Evolutionary conservation across 2,888 invertebrate genomes (phyloP).

Genomic region (Chesias legatella): DNA sequence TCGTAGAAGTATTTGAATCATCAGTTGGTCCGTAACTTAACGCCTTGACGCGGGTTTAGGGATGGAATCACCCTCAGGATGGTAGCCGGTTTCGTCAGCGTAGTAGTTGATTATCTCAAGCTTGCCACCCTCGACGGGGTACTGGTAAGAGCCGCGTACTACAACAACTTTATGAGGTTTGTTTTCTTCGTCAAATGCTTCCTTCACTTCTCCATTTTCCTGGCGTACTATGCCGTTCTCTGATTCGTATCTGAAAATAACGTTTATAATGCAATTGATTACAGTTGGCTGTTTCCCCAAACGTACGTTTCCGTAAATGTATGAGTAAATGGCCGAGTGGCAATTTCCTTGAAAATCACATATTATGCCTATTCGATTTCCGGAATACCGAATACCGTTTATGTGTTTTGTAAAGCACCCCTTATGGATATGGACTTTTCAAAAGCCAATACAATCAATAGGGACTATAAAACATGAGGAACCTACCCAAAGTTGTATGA

Average conservation of each 20-base stretch:
- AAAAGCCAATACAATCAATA: too few relatives aligned
- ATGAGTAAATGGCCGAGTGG: too few relatives aligned
- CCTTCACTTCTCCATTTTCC: conserved; percentile 68
- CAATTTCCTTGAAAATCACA: too few relatives aligned
- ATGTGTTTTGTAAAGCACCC: too few relatives aligned
- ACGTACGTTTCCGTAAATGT: too few relatives aligned
- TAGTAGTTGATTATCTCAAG: conserved; percentile 71
- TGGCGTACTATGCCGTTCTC: conserved; percentile 76
- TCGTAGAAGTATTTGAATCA: too few relatives aligned
- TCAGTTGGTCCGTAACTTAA: conserved; percentile 27
- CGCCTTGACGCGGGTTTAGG: conserved; percentile 68
- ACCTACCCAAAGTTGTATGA: conserved; percentile 9
- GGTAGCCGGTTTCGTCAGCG: conserved; percentile 84
- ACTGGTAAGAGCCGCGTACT: conserved; percentile 81
- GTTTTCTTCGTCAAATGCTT: conserved; percentile 75
- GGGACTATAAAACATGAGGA: too few relatives aligned
- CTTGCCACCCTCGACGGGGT: conserved; percentile 77
- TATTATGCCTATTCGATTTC: too few relatives aligned
- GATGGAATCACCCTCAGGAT: conserved; percentile 81
- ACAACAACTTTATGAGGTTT: conserved; percentile 77
- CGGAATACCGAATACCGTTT: too few relatives aligned
- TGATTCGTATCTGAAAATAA: conserved; percentile 58
- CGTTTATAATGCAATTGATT: neutral
- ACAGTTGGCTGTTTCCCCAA: neutral
- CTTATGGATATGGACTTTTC: too few relatives aligned